A percentile compares a stretch with the other conserved stretches of the same genome.
Evolutionary conservation across 2,797 vertebrate species (phyloP).

Genomic region (Lemur catta): DNA sequence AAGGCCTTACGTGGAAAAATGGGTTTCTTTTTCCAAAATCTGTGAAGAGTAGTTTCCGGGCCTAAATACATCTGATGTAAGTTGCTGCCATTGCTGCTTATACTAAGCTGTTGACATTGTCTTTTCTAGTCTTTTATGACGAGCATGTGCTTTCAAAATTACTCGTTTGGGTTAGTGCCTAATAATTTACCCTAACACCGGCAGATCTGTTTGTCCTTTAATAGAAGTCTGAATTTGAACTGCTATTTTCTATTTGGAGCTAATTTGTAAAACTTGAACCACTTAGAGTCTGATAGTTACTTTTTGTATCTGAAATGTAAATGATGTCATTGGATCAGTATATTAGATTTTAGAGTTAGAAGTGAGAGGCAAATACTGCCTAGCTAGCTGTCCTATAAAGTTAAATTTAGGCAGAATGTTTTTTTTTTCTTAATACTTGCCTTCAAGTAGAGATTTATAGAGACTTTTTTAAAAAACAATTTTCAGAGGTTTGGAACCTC

Average conservation of each 20-base stretch:
- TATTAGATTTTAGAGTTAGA: neutral
- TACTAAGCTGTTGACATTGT: neutral
- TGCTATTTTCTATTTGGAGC: neutral
- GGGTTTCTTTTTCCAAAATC: neutral
- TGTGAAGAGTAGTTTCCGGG: neutral
- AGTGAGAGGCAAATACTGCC: neutral
- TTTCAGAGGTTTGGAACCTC: neutral
- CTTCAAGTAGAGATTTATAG: neutral
- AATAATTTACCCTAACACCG: neutral
- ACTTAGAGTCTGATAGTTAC: neutral
- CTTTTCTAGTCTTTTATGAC: neutral
- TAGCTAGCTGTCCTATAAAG: neutral
- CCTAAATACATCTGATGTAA: neutral
- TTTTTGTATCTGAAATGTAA: neutral
- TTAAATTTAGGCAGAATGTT: neutral
- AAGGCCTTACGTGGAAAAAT: neutral
- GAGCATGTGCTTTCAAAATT: neutral
- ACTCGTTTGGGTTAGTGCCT: neutral
- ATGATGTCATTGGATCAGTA: neutral
- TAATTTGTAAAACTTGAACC: neutral
- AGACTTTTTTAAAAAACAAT: neutral
- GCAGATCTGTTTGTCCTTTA: neutral
- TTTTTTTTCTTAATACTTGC: neutral
- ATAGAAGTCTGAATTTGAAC: neutral
- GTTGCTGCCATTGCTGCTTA: neutral